A percentile compares a stretch with the other conserved stretches of the same genome.
Conservation (phyloP, 2,888 invertebrate species). For the Ectemnius continuus region DNA sequence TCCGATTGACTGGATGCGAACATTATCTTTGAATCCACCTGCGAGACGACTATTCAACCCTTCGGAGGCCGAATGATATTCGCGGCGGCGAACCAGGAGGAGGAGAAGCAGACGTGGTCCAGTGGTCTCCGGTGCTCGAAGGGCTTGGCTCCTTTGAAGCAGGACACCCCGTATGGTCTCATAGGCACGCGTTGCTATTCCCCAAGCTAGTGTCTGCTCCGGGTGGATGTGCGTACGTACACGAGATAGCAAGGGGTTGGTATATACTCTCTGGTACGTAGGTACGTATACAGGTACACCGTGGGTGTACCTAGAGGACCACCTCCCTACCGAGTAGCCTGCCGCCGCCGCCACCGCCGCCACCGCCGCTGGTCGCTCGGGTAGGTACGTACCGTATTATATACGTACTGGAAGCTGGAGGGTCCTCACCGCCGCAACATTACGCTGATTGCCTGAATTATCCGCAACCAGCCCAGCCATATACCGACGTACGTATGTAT, state of each 20-base stretch:
- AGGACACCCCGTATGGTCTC: constrained; percentile 52
- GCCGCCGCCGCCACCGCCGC: constrained; percentile 4
- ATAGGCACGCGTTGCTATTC: constrained; percentile 49
- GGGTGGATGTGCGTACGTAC: constrained; percentile 35
- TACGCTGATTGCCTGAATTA: constrained; percentile 78
- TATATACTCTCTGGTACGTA: constrained; percentile 20
- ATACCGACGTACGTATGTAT: constrained; percentile 26
- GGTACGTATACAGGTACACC: constrained; percentile 15
- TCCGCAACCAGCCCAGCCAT: constrained; percentile 71
- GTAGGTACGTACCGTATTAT: constrained; percentile 59
- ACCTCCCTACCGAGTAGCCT: constrained; percentile 44
- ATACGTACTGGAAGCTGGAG: constrained; percentile 68
- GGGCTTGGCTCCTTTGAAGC: constrained; percentile 15
- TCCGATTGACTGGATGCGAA: background rate
- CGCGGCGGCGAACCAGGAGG: background rate
- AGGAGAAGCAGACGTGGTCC: background rate
- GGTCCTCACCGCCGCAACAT: constrained; percentile 76
- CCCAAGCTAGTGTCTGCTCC: constrained; percentile 50
- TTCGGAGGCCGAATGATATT: background rate
- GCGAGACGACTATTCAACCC: background rate
- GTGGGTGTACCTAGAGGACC: constrained; percentile 59
- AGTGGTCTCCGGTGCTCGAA: too few species aligned
- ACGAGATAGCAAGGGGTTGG: constrained; percentile 35
- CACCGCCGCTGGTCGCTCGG: constrained; percentile 35
- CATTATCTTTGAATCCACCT: constrained; percentile 6